A percentile compares a stretch with the other conserved stretches of the same genome.
Conservation (phyloP, 2,113 vertebrate genomes). For the Coturnix japonica region DNA sequence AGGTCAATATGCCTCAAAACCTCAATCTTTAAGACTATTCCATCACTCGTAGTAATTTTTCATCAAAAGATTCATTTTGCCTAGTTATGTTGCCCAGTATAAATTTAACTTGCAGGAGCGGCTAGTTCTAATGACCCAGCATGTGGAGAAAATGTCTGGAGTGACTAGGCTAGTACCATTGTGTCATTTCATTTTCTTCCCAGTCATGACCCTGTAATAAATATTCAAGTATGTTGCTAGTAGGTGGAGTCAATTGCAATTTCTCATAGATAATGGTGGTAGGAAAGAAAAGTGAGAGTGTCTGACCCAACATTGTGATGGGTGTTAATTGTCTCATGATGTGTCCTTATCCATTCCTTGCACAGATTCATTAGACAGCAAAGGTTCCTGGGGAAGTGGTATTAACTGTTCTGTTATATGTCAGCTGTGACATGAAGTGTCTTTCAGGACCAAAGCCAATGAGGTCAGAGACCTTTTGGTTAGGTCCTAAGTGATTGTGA, state of each 20-base stretch:
- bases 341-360: slow-evolving; percentile 28
- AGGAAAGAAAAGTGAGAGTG: slow-evolving; percentile 35
- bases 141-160: neutral
- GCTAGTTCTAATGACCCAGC: neutral
- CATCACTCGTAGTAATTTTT: neutral
- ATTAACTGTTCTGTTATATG: neutral
- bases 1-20: neutral
- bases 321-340: neutral
- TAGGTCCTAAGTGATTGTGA: neutral
- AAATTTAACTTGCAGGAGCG: neutral
- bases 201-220: neutral
- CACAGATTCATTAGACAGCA: neutral
- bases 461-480: neutral
- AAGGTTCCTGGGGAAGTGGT: neutral
- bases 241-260: neutral
- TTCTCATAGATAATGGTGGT: neutral
- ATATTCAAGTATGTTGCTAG: neutral
- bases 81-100: accelerated
- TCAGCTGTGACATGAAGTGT: neutral
- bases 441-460: neutral
- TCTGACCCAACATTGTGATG: slow-evolving; percentile 11
- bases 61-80: neutral
- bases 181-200: neutral
- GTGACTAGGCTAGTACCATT: neutral
- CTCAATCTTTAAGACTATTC: neutral